Evolutionary conservation across 2,888 invertebrate species (phyloP), one percentile per base, ranked within the genome.

Genomic region (Eucera pruinosa): DNA sequence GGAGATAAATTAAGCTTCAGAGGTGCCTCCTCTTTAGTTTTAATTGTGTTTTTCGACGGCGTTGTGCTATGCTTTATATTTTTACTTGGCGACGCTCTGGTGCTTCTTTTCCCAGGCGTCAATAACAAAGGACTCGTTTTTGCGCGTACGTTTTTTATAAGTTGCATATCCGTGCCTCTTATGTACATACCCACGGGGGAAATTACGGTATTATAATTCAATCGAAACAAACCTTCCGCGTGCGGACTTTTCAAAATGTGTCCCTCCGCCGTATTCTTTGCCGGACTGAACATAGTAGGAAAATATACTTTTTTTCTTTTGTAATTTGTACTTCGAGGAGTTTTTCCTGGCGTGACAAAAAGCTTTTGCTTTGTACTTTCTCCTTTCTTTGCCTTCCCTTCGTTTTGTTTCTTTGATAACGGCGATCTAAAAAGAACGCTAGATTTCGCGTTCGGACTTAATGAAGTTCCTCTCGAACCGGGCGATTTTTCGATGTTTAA

Each of bases 151-250:
- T 90, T 91, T 50, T 89, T 86, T 30, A 90, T 78, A 4, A 90
- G 82, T 60, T 87, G 47, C 82, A n/a, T 78, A 68, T 89, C 87
- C 0, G 87, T 88, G 4, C 90, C 88, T 43, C 78, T 83, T 43
- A 91, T 90, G 41, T 91, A 91, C 65, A 87, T 81, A 27, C 86
- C 87, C 2, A 91, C 80, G 0, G 91, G 91, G 7, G 91, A 91
- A 43, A 85, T 76, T 4, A 91, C 82, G 7, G 81, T 86, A n/a
- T 87, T 75, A 30, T 86, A 88, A 57, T 82, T 86, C 15, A 77
- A 45, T 60, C 81, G 84, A 39, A 80, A 85, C 6, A 83, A 58
- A 0, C 83, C 80, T 50, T 82, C 67, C 7, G 77, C 65, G 30
- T 81, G 74, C 25, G 82, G 80, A 20, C 78, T 87, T 47, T 81